phyloP scores from a whole-genome alignment of 2,888 invertebrate genomes.

The Allolobophora icterica region DNA sequence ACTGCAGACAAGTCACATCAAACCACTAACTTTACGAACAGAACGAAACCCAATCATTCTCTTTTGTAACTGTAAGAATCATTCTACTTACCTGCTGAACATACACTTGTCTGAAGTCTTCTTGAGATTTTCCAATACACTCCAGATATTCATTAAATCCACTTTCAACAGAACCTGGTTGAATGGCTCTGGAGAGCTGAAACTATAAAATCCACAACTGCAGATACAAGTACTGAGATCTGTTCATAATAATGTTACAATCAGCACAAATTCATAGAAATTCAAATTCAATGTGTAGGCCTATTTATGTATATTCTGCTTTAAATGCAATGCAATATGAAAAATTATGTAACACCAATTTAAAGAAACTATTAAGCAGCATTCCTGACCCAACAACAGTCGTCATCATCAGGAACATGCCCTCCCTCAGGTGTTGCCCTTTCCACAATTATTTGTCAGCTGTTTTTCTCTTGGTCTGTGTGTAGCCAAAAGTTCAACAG shows the following conservation, averaged over 20 bases:
- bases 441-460: too few relatives aligned
- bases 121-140: not conserved
- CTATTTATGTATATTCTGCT: not conserved
- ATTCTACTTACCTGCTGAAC: constrained; percentile 3
- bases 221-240: not conserved
- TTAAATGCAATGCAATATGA: not conserved
- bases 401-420: too few relatives aligned
- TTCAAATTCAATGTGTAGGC: not conserved
- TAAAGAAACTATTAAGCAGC: too few relatives aligned
- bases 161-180: constrained; percentile 17
- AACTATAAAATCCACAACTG: not conserved
- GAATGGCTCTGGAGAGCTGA: not conserved
- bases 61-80: not conserved
- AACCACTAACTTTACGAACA: not conserved
- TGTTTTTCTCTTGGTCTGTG: too few relatives aligned
- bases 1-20: not conserved
- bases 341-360: not conserved
- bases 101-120: not conserved
- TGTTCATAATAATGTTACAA: not conserved
- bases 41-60: not conserved
- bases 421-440: too few relatives aligned
- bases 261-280: not conserved
- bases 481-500: too few relatives aligned
- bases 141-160: constrained; percentile 9
- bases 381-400: too few relatives aligned